These are phyloP conservation scores for Podocnemis expansa DNA, from an alignment of 2,113 vertebrate species.

Conservation along the genomic window DNA sequence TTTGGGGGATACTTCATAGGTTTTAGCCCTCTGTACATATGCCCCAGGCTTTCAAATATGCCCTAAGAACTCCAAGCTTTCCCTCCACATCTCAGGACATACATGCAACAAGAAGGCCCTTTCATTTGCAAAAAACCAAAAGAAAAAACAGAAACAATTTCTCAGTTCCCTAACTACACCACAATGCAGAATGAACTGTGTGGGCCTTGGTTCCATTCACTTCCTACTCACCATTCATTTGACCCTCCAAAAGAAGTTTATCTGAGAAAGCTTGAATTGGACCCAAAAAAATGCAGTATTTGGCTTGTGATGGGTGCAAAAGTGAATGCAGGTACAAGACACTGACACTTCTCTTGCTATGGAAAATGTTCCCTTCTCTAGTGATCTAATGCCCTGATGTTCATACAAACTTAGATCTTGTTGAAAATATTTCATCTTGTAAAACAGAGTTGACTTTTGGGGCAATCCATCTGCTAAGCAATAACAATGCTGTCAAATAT, in stretches of 20 bases:
- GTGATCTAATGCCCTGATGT: background rate
- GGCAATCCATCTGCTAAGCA: slow-evolving; percentile 40
- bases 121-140: slow-evolving; percentile 19
- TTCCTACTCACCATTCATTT: background rate
- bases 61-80: slow-evolving; percentile 10
- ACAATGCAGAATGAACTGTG: slow-evolving; percentile 1
- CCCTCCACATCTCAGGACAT: slow-evolving; percentile 12
- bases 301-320: background rate
- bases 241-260: background rate
- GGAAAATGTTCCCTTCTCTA: background rate
- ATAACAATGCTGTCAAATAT: slow-evolving; percentile 51
- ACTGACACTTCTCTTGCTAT: background rate
- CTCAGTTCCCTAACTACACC: too few species aligned
- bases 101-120: background rate
- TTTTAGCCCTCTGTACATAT: background rate
- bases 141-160: too few species aligned
- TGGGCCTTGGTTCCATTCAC: background rate
- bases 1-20: background rate
- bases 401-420: slow-evolving; percentile 18
- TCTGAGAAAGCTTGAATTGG: background rate
- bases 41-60: background rate
- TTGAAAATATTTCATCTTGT: slow-evolving; percentile 42
- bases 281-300: background rate
- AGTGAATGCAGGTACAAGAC: background rate
- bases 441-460: slow-evolving; percentile 13